Percentiles rank a stretch among this genome's conserved stretches.
Evolutionary conservation across 92 coral and sea anemone genomes (phyloP).

Genomic region (Actinostola sp.): DNA sequence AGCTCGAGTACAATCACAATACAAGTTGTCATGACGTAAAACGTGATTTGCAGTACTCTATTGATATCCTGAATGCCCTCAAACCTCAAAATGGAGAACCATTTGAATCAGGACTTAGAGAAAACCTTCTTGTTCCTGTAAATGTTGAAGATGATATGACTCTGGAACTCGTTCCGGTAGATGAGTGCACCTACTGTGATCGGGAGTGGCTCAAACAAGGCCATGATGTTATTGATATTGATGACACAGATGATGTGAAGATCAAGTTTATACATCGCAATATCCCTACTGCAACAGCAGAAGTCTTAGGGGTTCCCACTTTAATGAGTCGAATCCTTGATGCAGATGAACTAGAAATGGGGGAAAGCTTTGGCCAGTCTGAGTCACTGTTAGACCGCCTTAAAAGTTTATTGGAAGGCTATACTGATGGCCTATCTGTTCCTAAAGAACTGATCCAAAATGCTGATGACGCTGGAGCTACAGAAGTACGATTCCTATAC

Average conservation of each 20-base stretch:
- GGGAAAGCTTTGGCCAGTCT: conserved; percentile 82
- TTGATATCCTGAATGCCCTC: conserved; percentile 46
- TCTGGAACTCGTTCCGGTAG: conserved; percentile 53
- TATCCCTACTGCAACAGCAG: conserved; percentile 63
- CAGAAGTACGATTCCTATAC: conserved; percentile 67
- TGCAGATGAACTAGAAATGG: conserved; percentile 72
- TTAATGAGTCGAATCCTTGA: conserved; percentile 75
- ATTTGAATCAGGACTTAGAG: conserved; percentile 12
- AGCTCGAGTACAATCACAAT: too few species aligned
- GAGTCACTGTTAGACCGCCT: conserved; percentile 79
- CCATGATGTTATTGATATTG: conserved; percentile 57
- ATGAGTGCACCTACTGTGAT: conserved; percentile 79
- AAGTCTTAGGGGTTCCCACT: conserved; percentile 69
- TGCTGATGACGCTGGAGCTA: too few species aligned
- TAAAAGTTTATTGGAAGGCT: conserved; percentile 70
- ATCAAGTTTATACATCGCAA: conserved; percentile 58
- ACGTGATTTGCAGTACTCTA: conserved; percentile 49
- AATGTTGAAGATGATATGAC: conserved; percentile 14
- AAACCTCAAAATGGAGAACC: conserved; percentile 23
- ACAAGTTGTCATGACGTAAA: conserved; percentile 47
- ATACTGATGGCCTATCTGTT: conserved; percentile 90
- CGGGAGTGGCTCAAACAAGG: conserved; percentile 77
- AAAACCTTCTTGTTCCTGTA: conserved; percentile 42
- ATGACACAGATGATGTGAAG: conserved; percentile 43
- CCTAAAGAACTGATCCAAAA: conserved; percentile 96